Conservation (phyloP, 2,888 invertebrate species). For the Pharmacophagus antenor region DNA sequence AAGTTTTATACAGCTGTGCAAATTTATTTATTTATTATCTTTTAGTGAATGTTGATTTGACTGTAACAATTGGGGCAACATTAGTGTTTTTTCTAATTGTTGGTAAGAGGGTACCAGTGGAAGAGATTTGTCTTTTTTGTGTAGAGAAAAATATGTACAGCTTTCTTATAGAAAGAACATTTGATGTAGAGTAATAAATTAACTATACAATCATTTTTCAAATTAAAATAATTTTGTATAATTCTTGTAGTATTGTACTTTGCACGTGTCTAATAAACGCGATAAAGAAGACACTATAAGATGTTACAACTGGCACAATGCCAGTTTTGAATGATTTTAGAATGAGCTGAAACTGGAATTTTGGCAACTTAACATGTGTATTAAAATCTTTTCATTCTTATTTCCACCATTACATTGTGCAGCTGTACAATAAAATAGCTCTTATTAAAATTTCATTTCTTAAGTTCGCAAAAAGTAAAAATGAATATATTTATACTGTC, state of each 20-base stretch:
- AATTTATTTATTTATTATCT: too few species aligned
- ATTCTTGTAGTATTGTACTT: neutral
- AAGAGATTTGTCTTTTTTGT: too few species aligned
- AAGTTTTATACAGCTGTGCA: too few species aligned
- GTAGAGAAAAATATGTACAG: too few species aligned
- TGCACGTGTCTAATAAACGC: neutral
- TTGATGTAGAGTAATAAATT: too few species aligned
- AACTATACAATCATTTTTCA: neutral
- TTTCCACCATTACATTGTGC: slow-evolving; percentile 66
- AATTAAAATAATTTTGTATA: neutral
- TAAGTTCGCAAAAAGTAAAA: neutral
- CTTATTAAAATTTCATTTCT: slow-evolving; percentile 1
- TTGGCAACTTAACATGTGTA: slow-evolving; percentile 62
- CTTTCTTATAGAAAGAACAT: too few species aligned
- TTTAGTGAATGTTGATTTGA: too few species aligned
- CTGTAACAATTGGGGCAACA: too few species aligned
- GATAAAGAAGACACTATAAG: slow-evolving; percentile 24
- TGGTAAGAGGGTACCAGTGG: too few species aligned
- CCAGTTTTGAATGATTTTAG: slow-evolving; percentile 62
- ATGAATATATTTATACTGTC: neutral
- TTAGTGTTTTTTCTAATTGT: too few species aligned
- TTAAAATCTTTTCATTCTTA: slow-evolving; percentile 55
- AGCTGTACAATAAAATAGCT: slow-evolving; percentile 16
- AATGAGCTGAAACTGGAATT: slow-evolving; percentile 57
- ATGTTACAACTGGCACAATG: slow-evolving; percentile 41